phyloP scores from a whole-genome alignment of 2,797 vertebrate species.

The Malacoctenus gilli region DNA sequence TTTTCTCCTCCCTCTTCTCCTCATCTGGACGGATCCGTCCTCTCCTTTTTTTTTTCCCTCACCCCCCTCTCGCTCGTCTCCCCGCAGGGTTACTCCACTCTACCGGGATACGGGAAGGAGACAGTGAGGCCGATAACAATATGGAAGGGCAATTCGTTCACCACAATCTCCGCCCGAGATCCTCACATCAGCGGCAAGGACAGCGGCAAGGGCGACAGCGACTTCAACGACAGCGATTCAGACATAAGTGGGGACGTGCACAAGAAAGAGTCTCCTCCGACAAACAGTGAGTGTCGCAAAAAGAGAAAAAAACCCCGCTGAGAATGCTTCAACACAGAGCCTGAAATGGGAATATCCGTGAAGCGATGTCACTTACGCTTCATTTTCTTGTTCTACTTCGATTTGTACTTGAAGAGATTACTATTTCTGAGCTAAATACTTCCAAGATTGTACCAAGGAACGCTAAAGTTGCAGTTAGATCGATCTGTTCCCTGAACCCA shows the following conservation, averaged over 20 bases:
- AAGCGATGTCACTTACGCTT: neutral
- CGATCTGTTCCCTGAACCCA: slow-evolving; percentile 9
- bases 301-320: no score
- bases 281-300: slow-evolving; percentile 77
- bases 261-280: slow-evolving; percentile 88
- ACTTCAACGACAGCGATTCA: slow-evolving; percentile 97
- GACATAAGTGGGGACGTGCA: slow-evolving; percentile 93
- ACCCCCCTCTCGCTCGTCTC: slow-evolving; percentile 12
- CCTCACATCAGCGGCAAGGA: slow-evolving; percentile 98
- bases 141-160: slow-evolving; percentile 96
- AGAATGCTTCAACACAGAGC: neutral
- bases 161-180: slow-evolving; percentile 90
- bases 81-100: slow-evolving; percentile 86
- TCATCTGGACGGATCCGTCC: no score
- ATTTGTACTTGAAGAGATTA: neutral
- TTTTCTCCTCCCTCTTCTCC: no score
- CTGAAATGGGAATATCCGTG: slow-evolving; percentile 1
- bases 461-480: slow-evolving; percentile 9
- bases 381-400: neutral
- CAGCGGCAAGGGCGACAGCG: slow-evolving; percentile 97
- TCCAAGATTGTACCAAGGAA: neutral
- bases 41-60: no score
- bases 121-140: slow-evolving; percentile 87
- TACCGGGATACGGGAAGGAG: slow-evolving; percentile 89
- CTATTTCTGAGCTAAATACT: neutral